Evolutionary conservation across 2,113 vertebrate genomes (phyloP), one percentile per base, ranked within the genome.

Genomic region (Misgurnus mizolepis): DNA sequence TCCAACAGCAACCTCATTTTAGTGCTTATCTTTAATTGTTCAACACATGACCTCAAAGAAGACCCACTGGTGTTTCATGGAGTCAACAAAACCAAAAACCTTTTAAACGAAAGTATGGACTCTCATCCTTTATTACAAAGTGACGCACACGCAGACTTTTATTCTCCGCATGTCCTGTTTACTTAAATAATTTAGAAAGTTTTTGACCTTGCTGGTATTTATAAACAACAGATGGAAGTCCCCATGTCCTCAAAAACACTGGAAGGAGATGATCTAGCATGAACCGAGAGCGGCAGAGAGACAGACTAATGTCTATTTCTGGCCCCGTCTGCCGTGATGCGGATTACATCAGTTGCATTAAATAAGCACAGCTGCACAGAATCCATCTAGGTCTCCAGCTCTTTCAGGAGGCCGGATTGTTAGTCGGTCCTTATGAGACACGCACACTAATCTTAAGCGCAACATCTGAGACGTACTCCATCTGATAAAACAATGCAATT

Each of bases 141-240:
- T 7, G 34, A 50, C 56, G 55, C 58, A 69, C 67, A 55, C 58
- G 66, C n/a, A 45, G 27, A 53, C 78, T 80, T 22, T 73, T 67
- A 76, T 83, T 68, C 81, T 70, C 49, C 40, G 64, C 70, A 80
- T 70, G 80, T 85, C 86, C 86, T 87, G 86, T 87, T 87, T 87
- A 85, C 82, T 77, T 75, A 83, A 78, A 74, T 10, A 58, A 55
- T 81, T 72, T 7, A 5, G 77, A 75, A 34, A 34, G 69, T 62
- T 79, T 85, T 82, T 85, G 81, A 86, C 76, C 86, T 83, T 73
- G 82, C 11, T 77, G 45, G 68, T 87, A 84, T 87, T 86, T 79
- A 86, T 86, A 84, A 84, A 82, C 78, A 67, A 67, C 83, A 82
- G 55, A 83, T 86, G 84, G 77, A 86, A 88, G 71, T 85, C 83